Conservation (phyloP, 2,113 vertebrate species). For the Alethe castanea region DNA sequence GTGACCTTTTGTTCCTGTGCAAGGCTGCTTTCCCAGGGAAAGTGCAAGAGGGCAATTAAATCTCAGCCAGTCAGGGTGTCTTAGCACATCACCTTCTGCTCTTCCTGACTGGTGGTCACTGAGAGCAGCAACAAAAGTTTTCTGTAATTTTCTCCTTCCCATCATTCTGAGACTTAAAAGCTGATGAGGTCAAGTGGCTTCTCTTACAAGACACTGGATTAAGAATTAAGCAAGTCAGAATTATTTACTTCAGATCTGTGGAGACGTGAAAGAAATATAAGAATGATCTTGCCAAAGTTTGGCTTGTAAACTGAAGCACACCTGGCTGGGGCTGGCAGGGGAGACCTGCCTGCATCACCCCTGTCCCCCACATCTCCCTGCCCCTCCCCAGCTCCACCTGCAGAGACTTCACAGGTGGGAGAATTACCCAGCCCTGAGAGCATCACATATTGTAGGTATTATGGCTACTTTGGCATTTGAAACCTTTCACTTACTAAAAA, state of each 20-base stretch:
- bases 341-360: rapidly evolving
- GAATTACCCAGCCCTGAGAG: neutral
- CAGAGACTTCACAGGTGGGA: too few species aligned
- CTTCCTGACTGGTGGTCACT: neutral
- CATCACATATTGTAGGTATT: too few species aligned
- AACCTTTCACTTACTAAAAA: too few species aligned
- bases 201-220: neutral
- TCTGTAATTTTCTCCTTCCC: neutral
- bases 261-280: neutral
- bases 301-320: neutral
- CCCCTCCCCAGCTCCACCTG: neutral
- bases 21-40: neutral
- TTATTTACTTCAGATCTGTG: neutral
- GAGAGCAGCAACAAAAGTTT: neutral
- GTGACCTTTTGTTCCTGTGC: neutral
- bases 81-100: neutral
- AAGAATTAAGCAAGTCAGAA: neutral
- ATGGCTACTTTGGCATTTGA: too few species aligned
- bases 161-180: neutral
- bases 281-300: neutral
- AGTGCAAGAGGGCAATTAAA: neutral
- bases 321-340: neutral
- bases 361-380: too few species aligned
- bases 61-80: neutral
- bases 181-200: neutral